Conservation (phyloP, 2,888 invertebrate species). For the Theretra japonica region DNA sequence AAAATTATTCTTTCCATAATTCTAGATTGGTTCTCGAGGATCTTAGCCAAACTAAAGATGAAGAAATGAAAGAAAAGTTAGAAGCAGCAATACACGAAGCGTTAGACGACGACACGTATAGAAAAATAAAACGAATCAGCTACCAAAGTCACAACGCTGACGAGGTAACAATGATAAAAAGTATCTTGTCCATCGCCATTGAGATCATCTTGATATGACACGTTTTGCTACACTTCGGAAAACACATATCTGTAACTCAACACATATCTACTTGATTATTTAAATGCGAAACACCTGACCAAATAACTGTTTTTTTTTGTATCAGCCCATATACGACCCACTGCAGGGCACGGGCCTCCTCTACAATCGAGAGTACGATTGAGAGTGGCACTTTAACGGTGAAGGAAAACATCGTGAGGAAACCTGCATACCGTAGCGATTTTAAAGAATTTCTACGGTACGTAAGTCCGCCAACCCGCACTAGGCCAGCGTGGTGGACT, state of each 20-base stretch:
- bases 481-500: no score
- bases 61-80: slow-evolving; percentile 85
- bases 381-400: no score
- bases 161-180: slow-evolving; percentile 76
- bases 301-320: no score
- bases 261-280: background rate
- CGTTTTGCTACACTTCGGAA: background rate
- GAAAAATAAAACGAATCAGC: slow-evolving; percentile 89
- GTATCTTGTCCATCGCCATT: background rate
- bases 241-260: slow-evolving; percentile 2
- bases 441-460: no score
- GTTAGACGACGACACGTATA: slow-evolving; percentile 87
- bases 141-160: slow-evolving; percentile 89
- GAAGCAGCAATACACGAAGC: slow-evolving; percentile 88
- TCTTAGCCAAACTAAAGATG: slow-evolving; percentile 67
- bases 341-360: no score
- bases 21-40: slow-evolving; percentile 81
- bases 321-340: no score
- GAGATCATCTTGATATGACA: background rate
- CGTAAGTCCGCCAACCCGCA: no score
- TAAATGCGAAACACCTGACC: no score
- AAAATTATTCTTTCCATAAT: slow-evolving; percentile 14
- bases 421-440: no score
- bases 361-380: no score
- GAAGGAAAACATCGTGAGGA: no score